Evolutionary conservation across 2,113 vertebrate species (phyloP).

Genomic region (Eupsittula cactorum): DNA sequence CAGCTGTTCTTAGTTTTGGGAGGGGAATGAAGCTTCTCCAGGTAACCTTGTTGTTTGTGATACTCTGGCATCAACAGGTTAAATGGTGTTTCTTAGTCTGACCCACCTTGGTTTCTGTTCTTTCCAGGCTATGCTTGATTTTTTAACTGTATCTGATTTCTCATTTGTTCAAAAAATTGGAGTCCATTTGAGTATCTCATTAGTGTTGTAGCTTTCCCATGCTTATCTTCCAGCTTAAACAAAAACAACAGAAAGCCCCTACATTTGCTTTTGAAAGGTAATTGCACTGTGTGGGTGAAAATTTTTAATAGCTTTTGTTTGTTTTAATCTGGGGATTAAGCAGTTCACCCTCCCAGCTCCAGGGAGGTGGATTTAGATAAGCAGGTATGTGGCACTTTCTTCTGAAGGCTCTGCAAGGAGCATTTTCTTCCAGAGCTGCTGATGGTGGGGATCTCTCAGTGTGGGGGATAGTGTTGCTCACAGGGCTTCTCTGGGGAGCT

Average conservation of each 20-base stretch:
- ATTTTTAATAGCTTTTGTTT: constrained; percentile 17
- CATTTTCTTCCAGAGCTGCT: neutral
- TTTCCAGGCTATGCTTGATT: neutral
- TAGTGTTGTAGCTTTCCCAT: neutral
- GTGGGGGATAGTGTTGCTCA: rapidly evolving
- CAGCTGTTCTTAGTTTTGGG: neutral
- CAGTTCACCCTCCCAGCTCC: neutral
- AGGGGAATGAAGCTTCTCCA: neutral
- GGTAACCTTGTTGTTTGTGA: neutral
- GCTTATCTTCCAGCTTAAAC: neutral
- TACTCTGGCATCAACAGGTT: neutral
- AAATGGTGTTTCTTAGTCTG: neutral
- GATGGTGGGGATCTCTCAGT: neutral
- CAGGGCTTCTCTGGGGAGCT: neutral
- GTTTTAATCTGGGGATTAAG: neutral
- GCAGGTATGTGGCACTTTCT: neutral
- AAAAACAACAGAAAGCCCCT: neutral
- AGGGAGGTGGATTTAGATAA: neutral
- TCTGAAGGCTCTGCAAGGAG: neutral
- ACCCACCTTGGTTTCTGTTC: neutral
- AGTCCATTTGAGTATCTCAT: neutral
- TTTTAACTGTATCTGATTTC: neutral
- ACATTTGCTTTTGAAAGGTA: neutral
- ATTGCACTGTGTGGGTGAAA: neutral
- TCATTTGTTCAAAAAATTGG: neutral